These are phyloP conservation scores for Adoxophyes honmai DNA, from an alignment of 1,140 invertebrate genomes.

Conservation along the genomic window DNA sequence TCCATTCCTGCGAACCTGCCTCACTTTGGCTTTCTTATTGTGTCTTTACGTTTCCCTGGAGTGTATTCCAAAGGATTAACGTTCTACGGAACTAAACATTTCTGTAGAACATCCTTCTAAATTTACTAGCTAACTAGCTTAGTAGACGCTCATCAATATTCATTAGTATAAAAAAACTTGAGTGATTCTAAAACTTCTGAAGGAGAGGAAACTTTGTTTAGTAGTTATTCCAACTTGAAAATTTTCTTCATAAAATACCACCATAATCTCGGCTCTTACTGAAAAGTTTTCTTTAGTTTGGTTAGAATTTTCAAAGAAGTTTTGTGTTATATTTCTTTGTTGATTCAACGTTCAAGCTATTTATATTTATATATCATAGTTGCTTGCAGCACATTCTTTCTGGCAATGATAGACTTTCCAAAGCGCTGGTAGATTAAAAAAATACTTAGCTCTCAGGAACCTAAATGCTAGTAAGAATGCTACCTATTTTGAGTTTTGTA, in stretches of 20 bases:
- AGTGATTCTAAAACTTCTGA: slow-evolving; percentile 39
- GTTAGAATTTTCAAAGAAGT: too few relatives aligned
- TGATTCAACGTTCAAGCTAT: slow-evolving; percentile 12
- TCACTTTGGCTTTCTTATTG: slow-evolving; percentile 6
- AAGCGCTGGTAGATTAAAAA: too few relatives aligned
- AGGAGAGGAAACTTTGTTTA: slow-evolving; percentile 37
- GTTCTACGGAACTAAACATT: not conserved
- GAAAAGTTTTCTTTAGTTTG: slow-evolving; percentile 15
- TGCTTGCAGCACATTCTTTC: too few relatives aligned
- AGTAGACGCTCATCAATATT: slow-evolving; percentile 19
- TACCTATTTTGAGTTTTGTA: too few relatives aligned
- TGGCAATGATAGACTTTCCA: too few relatives aligned
- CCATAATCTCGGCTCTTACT: slow-evolving; percentile 34
- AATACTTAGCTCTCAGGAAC: too few relatives aligned
- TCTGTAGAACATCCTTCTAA: not conserved
- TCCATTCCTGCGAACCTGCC: slow-evolving; percentile 5
- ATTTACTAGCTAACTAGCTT: not conserved
- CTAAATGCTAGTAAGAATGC: too few relatives aligned
- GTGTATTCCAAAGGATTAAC: not conserved
- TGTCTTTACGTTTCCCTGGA: not conserved
- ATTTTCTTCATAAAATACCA: slow-evolving; percentile 28
- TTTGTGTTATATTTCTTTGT: too few relatives aligned
- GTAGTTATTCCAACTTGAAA: slow-evolving; percentile 47
- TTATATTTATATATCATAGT: too few relatives aligned
- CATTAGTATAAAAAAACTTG: slow-evolving; percentile 33